Conservation (phyloP, 2,888 invertebrate species). For the Girardia tigrina region DNA sequence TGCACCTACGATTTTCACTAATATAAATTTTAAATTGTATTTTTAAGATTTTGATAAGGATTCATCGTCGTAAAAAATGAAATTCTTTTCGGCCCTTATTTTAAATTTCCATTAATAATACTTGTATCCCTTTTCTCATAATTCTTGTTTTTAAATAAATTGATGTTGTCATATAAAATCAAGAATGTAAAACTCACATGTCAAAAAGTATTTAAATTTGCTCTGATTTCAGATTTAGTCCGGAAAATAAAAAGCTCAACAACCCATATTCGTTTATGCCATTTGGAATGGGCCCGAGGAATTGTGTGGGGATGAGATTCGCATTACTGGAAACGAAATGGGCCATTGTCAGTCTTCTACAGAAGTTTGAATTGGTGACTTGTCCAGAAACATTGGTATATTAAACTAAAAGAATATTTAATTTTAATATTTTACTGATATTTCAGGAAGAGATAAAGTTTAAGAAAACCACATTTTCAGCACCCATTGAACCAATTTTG, state of each 20-base stretch:
- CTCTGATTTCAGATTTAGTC: too few relatives aligned
- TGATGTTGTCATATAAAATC: too few relatives aligned
- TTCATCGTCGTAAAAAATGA: too few relatives aligned
- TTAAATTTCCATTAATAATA: too few relatives aligned
- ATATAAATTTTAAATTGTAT: too few relatives aligned
- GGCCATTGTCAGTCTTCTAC: neutral
- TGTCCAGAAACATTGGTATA: neutral
- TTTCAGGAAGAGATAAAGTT: neutral
- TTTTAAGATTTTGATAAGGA: too few relatives aligned
- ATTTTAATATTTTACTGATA: neutral
- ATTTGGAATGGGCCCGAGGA: neutral
- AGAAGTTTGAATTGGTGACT: neutral
- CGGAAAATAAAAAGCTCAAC: neutral
- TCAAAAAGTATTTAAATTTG: too few relatives aligned
- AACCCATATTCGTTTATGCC: neutral
- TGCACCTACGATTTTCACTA: too few relatives aligned
- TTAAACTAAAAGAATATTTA: neutral
- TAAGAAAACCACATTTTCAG: neutral
- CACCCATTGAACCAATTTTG: neutral
- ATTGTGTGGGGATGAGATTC: constrained; percentile 13
- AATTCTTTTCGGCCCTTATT: too few relatives aligned
- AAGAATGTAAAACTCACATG: too few relatives aligned
- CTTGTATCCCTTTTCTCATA: too few relatives aligned
- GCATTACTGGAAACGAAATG: neutral
- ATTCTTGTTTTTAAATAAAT: too few relatives aligned